Conservation (phyloP, 2,113 vertebrate genomes). For the Neotoma lepida region DNA sequence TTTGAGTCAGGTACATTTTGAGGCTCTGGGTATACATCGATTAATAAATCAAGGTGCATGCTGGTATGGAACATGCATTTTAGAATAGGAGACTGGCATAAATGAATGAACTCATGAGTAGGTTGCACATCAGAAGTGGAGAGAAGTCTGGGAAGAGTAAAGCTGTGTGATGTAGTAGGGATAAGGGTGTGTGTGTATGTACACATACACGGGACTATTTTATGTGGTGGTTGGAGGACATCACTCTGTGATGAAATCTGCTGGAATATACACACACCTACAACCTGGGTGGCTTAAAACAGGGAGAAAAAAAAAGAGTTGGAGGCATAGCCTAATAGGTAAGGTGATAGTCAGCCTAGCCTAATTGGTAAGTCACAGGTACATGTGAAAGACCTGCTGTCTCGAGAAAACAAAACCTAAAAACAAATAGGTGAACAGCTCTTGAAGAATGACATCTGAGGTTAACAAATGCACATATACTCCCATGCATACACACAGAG, state of each 20-base stretch:
- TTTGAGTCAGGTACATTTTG: not conserved
- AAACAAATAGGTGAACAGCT: not conserved
- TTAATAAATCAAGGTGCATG: not conserved
- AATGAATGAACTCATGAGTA: not conserved
- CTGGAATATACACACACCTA: not conserved
- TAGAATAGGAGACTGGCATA: not conserved
- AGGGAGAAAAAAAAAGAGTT: not conserved
- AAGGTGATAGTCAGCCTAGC: not conserved
- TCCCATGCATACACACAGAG: not conserved
- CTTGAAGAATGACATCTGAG: no score
- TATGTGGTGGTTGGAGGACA: not conserved
- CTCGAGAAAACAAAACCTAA: not conserved
- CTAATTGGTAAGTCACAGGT: not conserved
- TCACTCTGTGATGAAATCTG: not conserved
- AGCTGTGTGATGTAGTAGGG: not conserved
- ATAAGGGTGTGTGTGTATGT: fast-evolving
- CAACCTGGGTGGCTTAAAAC: not conserved
- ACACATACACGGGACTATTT: not conserved
- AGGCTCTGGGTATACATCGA: not conserved
- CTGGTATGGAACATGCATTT: not conserved
- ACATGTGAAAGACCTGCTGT: no score
- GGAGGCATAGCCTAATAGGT: no score
- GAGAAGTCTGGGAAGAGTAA: not conserved
- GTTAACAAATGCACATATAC: not conserved
- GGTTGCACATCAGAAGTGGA: not conserved